phyloP scores from a whole-genome alignment of 2,113 vertebrate genomes.

The Campylomormyrus numenius region DNA sequence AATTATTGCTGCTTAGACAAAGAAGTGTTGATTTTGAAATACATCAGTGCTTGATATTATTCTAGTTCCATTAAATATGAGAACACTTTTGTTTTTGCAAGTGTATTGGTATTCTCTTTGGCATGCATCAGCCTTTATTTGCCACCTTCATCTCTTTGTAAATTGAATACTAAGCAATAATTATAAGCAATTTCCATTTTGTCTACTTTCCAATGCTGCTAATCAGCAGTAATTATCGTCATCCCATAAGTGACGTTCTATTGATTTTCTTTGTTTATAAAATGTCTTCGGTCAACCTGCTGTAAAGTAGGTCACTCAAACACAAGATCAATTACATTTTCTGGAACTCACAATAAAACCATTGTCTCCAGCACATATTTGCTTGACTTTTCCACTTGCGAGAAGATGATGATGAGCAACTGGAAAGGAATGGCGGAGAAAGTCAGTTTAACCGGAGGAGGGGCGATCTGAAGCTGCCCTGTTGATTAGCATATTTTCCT shows the following conservation, averaged over 20 bases:
- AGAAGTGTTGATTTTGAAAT: not conserved
- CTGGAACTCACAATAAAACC: slow-evolving; percentile 54
- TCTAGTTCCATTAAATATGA: not conserved
- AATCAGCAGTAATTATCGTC: not conserved
- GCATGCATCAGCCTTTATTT: not conserved
- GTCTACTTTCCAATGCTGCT: not conserved
- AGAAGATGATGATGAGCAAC: slow-evolving; percentile 41
- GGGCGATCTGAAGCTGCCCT: slow-evolving; percentile 48
- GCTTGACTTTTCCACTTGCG: slow-evolving; percentile 54
- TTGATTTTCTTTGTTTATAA: not conserved
- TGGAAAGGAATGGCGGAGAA: slow-evolving; percentile 46
- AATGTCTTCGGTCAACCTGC: slow-evolving; percentile 28
- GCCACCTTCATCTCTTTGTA: not conserved
- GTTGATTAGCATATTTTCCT: slow-evolving; percentile 43
- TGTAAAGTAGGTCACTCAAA: slow-evolving; percentile 23
- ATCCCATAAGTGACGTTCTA: not conserved
- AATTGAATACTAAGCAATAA: not conserved
- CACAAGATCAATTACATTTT: slow-evolving; percentile 38
- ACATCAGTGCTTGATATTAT: not conserved
- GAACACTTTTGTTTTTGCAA: not conserved
- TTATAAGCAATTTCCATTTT: not conserved
- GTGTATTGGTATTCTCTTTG: not conserved
- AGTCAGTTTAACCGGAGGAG: slow-evolving; percentile 47
- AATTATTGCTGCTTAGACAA: not conserved
- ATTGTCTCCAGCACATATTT: slow-evolving; percentile 50